These are phyloP conservation scores for Naja naja DNA, from an alignment of 2,113 vertebrate genomes.

Conservation along the genomic window DNA sequence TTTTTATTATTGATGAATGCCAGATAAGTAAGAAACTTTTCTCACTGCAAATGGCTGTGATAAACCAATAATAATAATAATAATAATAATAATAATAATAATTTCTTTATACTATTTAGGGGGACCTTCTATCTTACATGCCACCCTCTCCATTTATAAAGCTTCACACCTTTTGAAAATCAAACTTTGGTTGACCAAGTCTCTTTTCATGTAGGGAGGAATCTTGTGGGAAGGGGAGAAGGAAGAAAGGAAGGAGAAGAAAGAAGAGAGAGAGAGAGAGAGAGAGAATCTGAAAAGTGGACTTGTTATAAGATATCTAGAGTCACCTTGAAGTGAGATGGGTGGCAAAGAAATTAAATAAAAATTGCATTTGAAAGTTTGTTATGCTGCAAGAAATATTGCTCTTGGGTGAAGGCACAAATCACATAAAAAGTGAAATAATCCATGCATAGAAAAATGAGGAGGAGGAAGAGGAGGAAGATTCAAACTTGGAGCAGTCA, in stretches of 20 bases:
- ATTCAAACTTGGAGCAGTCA: slow-evolving; percentile 39
- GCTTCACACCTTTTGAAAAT: neutral
- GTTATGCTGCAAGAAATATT: neutral
- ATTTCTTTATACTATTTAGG: neutral
- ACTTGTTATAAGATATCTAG: neutral
- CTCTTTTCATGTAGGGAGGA: neutral
- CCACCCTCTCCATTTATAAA: neutral
- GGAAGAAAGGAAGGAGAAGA: neutral
- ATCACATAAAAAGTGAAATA: slow-evolving; percentile 37
- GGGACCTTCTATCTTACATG: neutral
- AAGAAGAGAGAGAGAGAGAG: too few relatives aligned
- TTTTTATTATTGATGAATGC: neutral
- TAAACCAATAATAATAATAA: neutral
- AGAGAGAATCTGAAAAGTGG: neutral
- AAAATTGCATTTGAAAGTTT: rapidly evolving
- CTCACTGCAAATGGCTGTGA: neutral
- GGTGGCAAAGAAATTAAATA: neutral
- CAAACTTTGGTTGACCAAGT: neutral
- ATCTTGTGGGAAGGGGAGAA: neutral
- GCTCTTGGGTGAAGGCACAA: slow-evolving; percentile 2
- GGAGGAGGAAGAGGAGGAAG: rapidly evolving
- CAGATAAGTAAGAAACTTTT: neutral
- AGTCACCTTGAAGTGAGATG: neutral
- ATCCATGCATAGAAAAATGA: slow-evolving; percentile 36
- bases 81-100: slow-evolving; percentile 7